Base-by-base conservation (phyloP, 2,888 invertebrate genomes). In the Drosophila fulvimacula region DNA sequence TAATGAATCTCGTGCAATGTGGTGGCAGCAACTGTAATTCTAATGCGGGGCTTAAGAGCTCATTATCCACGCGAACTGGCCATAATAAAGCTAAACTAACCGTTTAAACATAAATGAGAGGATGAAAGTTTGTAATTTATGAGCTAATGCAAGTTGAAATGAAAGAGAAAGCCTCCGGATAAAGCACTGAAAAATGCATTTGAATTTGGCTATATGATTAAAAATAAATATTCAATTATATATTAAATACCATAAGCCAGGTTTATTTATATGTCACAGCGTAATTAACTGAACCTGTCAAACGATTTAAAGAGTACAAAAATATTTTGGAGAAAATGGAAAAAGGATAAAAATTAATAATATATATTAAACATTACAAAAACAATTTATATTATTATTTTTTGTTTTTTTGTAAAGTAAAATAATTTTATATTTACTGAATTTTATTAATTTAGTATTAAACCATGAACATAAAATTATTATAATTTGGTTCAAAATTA, bases 11-110 rank as follows among this genome's bases (percentile, higher is more conserved):
- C 0, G 17, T 42, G 19, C 19, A 41, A 11, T 19, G 11, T 5
- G 69, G 52, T 75, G 49, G 36, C 66, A 19, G 48, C 36, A 44
- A n/a, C 53, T 19, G 34, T 64, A 77, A 68, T 72, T 76, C 58
- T 68, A 57, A 68, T 63, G 68, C 6, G 19, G 42, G 77, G 64
- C 61, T 77, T 72, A 77, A 52, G 77, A 51, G 51, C 69, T 73
- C 34, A 77, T 77, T 76, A 72, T 67, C 46, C 38, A 36, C 13
- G 59, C 39, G 56, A 48, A 63, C 55, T 41, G 58, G 55, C 24
- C 42, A 66, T 62, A 61, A 76, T 76, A 38, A 24, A 49, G 55
- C 36, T 66, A 21, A 21, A 21, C 21, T 42, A 42, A 42, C 13
- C 42, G 42, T 21, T 13, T 42, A 3, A 21, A 13, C 42, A 42